These are phyloP conservation scores for Spea multiplicata DNA, from an alignment of 2,113 vertebrate genomes.

Conservation along the genomic window DNA sequence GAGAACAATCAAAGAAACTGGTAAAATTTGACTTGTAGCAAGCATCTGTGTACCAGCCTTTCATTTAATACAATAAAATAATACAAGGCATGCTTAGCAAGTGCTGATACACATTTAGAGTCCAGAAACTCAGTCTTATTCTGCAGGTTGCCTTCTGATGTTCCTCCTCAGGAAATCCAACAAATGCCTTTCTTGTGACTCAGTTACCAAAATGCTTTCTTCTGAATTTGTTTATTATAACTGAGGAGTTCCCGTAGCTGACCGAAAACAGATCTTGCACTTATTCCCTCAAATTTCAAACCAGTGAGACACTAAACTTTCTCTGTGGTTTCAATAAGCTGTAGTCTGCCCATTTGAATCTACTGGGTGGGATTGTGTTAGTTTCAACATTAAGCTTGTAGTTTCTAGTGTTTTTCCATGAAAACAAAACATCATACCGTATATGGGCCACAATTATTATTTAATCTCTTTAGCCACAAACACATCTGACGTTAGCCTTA, in stretches of 20 bases:
- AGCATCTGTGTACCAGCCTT: not conserved
- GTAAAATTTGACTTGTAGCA: no score
- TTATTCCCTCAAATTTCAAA: slow-evolving; percentile 9
- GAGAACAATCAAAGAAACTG: no score
- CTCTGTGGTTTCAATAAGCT: not conserved
- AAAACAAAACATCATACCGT: no score
- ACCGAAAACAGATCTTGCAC: not conserved
- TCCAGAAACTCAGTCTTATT: not conserved
- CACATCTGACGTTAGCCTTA: no score
- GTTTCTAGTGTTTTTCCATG: no score
- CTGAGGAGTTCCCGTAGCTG: not conserved
- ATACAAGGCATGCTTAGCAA: not conserved
- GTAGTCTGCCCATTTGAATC: no score
- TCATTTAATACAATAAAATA: not conserved
- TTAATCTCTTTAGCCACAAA: no score
- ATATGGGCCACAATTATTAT: no score
- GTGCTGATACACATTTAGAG: not conserved
- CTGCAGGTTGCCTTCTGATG: not conserved
- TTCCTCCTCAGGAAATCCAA: not conserved
- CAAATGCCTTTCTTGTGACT: slow-evolving; percentile 9
- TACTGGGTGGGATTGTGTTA: no score
- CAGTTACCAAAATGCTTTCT: slow-evolving; percentile 4
- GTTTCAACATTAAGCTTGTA: no score
- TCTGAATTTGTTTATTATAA: slow-evolving; percentile 23
- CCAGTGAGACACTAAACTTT: not conserved